Conservation (phyloP, 2,113 vertebrate genomes). For the Burhinus bistriatus region DNA sequence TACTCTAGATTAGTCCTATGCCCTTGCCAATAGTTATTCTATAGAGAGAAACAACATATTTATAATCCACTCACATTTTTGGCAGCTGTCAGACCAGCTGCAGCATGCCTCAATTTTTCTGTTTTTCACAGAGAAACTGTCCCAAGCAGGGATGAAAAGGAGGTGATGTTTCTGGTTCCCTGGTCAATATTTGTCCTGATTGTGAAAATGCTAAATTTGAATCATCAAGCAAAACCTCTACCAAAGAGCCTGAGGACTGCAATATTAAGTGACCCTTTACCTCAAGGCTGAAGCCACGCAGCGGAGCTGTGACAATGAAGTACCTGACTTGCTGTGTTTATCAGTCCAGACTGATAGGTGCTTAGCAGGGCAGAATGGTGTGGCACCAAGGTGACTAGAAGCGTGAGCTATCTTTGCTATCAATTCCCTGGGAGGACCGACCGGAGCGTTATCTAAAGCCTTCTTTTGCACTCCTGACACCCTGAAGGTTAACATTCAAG, state of each 20-base stretch:
- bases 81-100: not conserved
- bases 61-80: not conserved
- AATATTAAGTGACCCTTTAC: not conserved
- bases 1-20: not conserved
- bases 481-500: not conserved
- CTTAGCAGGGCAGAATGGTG: not conserved
- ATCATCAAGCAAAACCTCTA: not conserved
- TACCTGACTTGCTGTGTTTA: not conserved
- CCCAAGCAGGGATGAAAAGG: not conserved
- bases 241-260: not conserved
- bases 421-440: not conserved
- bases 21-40: not conserved
- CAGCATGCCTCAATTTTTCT: not conserved
- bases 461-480: not conserved
- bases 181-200: conserved; percentile 1
- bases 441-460: not conserved
- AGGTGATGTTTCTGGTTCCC: not conserved
- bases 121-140: not conserved
- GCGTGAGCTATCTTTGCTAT: not conserved
- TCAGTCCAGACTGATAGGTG: not conserved
- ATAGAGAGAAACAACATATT: not conserved
- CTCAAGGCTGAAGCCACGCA: not conserved
- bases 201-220: conserved; percentile 7
- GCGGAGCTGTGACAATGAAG: not conserved
- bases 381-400: not conserved